Evolutionary conservation across 2,888 invertebrate genomes (phyloP).

Genomic region (Cistogaster globosa): DNA sequence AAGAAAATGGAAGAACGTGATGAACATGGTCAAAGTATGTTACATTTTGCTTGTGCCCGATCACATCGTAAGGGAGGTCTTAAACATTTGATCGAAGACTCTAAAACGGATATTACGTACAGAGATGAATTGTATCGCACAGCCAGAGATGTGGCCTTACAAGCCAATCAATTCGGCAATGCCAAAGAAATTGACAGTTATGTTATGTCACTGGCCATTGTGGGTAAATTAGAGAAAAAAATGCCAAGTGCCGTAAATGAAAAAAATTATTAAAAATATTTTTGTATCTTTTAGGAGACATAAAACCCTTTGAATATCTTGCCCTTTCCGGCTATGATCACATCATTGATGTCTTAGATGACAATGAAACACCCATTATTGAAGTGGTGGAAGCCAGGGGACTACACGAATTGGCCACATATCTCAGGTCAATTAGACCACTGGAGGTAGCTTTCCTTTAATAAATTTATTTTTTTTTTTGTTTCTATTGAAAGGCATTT

Average conservation of each 20-base stretch:
- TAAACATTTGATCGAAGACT: slow-evolving; percentile 91
- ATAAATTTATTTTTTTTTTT: background rate
- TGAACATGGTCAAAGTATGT: slow-evolving; percentile 94
- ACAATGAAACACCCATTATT: slow-evolving; percentile 87
- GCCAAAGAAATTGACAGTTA: slow-evolving; percentile 92
- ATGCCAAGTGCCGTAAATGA: background rate
- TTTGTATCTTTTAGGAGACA: slow-evolving; percentile 84
- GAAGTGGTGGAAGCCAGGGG: slow-evolving; percentile 88
- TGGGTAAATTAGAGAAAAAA: slow-evolving; percentile 84
- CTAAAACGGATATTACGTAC: slow-evolving; percentile 90
- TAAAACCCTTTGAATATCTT: slow-evolving; percentile 85
- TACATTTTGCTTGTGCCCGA: slow-evolving; percentile 94
- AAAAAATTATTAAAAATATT: background rate
- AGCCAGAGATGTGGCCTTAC: slow-evolving; percentile 92
- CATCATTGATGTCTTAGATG: slow-evolving; percentile 90
- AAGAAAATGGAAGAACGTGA: slow-evolving; percentile 88
- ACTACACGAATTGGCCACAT: slow-evolving; percentile 87
- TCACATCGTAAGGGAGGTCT: slow-evolving; percentile 91
- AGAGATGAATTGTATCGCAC: slow-evolving; percentile 94
- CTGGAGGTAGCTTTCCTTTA: slow-evolving; percentile 86
- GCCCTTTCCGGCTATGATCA: slow-evolving; percentile 94
- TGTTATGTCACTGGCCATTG: slow-evolving; percentile 89
- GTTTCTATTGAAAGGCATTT: background rate
- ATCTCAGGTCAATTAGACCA: slow-evolving; percentile 88
- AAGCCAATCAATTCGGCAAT: slow-evolving; percentile 90